Conservation (phyloP, 2,113 vertebrate species). For the Pluvialis apricaria region DNA sequence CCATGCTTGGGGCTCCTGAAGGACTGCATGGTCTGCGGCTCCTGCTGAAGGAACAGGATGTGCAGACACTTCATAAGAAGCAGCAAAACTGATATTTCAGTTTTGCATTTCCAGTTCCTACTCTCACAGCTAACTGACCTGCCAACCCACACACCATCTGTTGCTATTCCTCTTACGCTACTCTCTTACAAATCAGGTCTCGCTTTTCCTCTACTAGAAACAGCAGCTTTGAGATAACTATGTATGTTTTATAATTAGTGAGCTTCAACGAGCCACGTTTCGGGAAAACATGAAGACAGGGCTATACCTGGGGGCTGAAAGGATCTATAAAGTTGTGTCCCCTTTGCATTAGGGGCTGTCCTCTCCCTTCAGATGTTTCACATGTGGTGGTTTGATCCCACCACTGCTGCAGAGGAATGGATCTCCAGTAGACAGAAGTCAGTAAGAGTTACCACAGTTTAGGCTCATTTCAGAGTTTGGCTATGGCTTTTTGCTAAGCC, state of each 20-base stretch:
- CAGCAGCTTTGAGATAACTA: background rate
- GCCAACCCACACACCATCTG: conserved; percentile 4
- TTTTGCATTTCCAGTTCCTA: background rate
- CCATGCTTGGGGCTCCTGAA: background rate
- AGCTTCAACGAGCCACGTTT: background rate
- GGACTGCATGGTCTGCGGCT: background rate
- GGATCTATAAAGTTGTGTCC: background rate
- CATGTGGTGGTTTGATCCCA: background rate
- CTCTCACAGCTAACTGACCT: conserved; percentile 5
- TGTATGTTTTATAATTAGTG: background rate
- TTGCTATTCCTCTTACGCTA: background rate
- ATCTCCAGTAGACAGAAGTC: background rate
- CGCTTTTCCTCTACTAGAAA: background rate
- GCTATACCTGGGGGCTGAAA: background rate
- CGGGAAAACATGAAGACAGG: background rate
- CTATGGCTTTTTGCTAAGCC: background rate
- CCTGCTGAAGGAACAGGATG: background rate
- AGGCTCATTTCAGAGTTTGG: background rate
- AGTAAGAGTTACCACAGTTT: background rate
- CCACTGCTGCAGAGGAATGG: background rate
- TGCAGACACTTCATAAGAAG: background rate
- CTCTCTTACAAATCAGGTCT: background rate
- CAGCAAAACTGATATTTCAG: background rate
- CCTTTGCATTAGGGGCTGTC: background rate
- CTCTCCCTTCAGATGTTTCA: background rate